Evolutionary conservation across 2,797 vertebrate species (phyloP).

Genomic region (Propithecus perrieri): DNA sequence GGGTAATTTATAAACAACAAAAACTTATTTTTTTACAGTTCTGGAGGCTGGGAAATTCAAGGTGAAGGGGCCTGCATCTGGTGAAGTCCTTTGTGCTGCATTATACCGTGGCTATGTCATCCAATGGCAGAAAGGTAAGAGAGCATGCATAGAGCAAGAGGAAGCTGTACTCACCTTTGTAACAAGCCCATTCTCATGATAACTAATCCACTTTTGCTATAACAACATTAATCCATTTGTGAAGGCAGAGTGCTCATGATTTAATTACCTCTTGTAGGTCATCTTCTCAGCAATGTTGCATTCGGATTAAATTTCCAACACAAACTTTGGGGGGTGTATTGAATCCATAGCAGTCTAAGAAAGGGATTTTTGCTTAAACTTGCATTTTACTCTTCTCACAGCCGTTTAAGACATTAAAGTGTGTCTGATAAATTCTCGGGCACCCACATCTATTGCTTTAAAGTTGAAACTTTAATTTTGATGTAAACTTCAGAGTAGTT

Average conservation of each 20-base stretch:
- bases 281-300: background rate
- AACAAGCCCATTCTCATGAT: background rate
- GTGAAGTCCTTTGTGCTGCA: background rate
- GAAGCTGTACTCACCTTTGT: background rate
- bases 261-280: background rate
- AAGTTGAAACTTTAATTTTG: slow-evolving; percentile 57
- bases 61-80: background rate
- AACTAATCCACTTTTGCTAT: background rate
- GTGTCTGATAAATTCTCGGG: background rate
- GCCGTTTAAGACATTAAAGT: background rate
- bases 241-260: background rate
- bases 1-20: background rate
- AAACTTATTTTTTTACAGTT: background rate
- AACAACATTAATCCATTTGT: background rate
- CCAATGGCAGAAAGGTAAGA: background rate
- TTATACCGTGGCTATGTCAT: background rate
- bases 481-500: slow-evolving; percentile 55
- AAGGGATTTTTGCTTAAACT: background rate
- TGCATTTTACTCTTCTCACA: background rate
- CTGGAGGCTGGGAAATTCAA: background rate
- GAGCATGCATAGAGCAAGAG: background rate
- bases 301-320: background rate
- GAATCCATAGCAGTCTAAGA: background rate
- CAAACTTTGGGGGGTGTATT: background rate
- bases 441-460: background rate